Conservation (phyloP, 2,888 invertebrate genomes). For the Microplitis manilae region DNA sequence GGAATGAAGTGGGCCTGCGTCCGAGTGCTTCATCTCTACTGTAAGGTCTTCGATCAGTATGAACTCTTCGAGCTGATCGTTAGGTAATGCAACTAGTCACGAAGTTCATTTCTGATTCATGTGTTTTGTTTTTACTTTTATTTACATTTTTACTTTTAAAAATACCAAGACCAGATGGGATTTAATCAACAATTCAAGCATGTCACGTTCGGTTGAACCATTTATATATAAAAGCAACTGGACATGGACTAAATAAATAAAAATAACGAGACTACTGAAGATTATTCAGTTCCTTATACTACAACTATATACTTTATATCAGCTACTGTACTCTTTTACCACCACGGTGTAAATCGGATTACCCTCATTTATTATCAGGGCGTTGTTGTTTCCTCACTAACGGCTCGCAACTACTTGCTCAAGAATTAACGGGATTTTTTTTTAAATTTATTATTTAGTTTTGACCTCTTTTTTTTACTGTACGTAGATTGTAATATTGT, state of each 20-base stretch:
- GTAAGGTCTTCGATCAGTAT: conserved; percentile 88
- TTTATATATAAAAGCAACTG: neutral
- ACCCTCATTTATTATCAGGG: conserved; percentile 56
- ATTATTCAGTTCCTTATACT: neutral
- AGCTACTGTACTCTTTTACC: conserved; percentile 41
- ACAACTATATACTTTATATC: conserved; percentile 9
- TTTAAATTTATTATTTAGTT: neutral
- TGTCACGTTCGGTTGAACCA: neutral
- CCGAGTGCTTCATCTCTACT: conserved; percentile 87
- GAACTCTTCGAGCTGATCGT: conserved; percentile 85
- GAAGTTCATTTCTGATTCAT: conserved; percentile 32
- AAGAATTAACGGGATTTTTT: conserved; percentile 16
- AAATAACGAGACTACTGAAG: conserved; percentile 2
- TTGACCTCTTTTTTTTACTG: conserved; percentile 2
- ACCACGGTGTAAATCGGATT: conserved; percentile 57
- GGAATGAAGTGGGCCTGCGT: conserved; percentile 88
- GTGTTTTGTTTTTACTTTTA: conserved; percentile 13
- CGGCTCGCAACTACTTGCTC: conserved; percentile 11
- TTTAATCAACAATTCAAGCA: neutral
- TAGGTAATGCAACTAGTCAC: conserved; percentile 74
- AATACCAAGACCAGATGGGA: conserved; percentile 15
- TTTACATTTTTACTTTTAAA: conserved; percentile 25
- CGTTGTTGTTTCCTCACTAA: conserved; percentile 36
- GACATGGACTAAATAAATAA: conserved; percentile 12
- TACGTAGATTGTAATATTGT: neutral